Evolutionary conservation across 2,113 vertebrate genomes (phyloP), one percentile per base, ranked within the genome.

Genomic region (Recurvirostra avosetta): DNA sequence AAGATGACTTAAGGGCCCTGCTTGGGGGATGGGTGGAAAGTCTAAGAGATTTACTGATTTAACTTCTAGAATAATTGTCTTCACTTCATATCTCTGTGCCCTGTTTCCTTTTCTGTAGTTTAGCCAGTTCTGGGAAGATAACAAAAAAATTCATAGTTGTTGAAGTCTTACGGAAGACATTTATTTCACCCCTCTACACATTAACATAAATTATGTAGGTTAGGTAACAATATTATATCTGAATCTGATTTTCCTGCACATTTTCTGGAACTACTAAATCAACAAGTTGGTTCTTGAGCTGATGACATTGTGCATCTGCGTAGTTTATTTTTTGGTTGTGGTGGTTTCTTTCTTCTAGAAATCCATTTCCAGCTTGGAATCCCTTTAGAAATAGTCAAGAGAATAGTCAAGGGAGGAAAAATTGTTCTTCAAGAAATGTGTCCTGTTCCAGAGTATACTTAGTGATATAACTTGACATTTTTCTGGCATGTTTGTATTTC

Each of bases 301-400:
- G 86, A 80, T 83, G 38, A 55, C 45, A 30, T 1, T 78, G 59
- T 0, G 1, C 73, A 74, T 85, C 50, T 75, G 73, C 38, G 43
- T 55, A 50, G 41, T 59, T 92, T 70, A 6, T 68, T 66, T 92
- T 83, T 45, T 80, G 6, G 2, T 89, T 47, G 22, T 70, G 73
- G 52, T 91, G 47, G 68, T 77, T 93, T 71, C 18, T 94, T 95
- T 96, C 68, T 91, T 92, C 76, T 94, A 75, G 73, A 96, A 88
- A 86, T 89, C 86, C 38, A 36, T 74, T 89, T 95, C 61, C 66
- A 84, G 47, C 59, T 89, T 96, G 86, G 76, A 95, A 91, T 94
- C 56, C 34, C 6, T 65, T 81, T 78, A 55, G 65, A 70, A 94
- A 55, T 41, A 74, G 27, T 73, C 65, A 87, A 74, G 80, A 81